A percentile compares a stretch with the other conserved stretches of the same genome.
phyloP scores from a whole-genome alignment of 2,797 vertebrate genomes.

The Pangasius larnaudii region DNA sequence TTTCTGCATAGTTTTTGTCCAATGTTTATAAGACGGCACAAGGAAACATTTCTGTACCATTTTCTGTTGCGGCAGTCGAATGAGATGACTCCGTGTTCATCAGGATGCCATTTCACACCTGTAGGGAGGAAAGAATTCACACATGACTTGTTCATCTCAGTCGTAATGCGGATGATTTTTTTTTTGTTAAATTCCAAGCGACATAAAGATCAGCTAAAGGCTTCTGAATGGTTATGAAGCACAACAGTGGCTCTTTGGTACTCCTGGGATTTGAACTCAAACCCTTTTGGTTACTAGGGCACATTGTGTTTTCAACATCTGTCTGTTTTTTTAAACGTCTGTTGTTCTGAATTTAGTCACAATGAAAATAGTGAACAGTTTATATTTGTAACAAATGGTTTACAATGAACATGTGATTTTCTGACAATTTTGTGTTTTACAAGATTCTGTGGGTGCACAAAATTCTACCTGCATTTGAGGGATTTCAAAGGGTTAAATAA shows the following conservation, averaged over 20 bases:
- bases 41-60: conserved; percentile 73
- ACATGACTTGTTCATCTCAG: neutral
- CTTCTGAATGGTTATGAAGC: too few relatives aligned
- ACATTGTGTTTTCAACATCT: neutral
- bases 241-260: neutral
- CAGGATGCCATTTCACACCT: conserved; percentile 91
- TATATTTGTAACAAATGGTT: neutral
- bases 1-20: neutral
- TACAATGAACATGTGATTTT: neutral
- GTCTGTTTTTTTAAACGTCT: neutral
- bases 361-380: too few relatives aligned
- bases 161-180: neutral
- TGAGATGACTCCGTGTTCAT: conserved; percentile 88
- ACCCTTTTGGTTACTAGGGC: neutral
- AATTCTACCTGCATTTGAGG: neutral
- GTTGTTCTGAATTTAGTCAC: neutral
- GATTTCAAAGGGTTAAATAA: neutral
- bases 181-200: neutral
- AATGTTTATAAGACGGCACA: neutral
- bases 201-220: neutral
- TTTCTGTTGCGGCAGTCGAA: conserved; percentile 92
- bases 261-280: neutral
- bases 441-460: neutral
- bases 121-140: neutral
- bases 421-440: neutral